phyloP scores from a whole-genome alignment of 1,140 invertebrate species.

The Hycleus phaleratus region DNA sequence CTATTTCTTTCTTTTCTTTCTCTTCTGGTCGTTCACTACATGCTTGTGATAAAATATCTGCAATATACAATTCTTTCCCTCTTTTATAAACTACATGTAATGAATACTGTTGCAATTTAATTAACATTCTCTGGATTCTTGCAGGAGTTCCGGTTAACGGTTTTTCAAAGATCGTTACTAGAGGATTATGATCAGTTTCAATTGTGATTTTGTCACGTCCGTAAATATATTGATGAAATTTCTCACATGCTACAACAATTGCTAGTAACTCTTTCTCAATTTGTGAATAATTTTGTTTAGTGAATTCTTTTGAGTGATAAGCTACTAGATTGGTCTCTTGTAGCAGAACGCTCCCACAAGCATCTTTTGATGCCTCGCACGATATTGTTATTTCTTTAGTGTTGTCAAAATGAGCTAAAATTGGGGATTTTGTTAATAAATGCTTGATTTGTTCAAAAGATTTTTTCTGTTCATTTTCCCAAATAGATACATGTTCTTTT shows the following conservation, averaged over 20 bases:
- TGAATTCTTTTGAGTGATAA: no score
- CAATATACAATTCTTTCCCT: not conserved
- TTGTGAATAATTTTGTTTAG: constrained; percentile 35
- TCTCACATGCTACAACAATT: constrained; percentile 25
- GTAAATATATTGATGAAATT: constrained; percentile 34
- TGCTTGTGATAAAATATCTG: not conserved
- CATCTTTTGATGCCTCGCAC: constrained; percentile 33
- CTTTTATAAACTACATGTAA: not conserved
- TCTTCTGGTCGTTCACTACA: not conserved
- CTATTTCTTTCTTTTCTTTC: not conserved
- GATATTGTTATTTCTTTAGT: constrained; percentile 25
- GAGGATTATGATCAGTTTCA: constrained; percentile 32
- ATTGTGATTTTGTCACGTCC: constrained; percentile 19
- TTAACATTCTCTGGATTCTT: constrained; percentile 26
- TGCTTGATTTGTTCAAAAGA: constrained; percentile 27
- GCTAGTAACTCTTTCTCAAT: constrained; percentile 41
- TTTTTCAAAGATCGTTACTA: constrained; percentile 29
- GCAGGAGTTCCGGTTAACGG: constrained; percentile 16
- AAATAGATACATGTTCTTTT: constrained; percentile 24
- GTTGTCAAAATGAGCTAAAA: constrained; percentile 29
- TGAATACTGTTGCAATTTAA: constrained; percentile 29
- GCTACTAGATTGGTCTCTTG: constrained; percentile 36
- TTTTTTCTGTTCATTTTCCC: constrained; percentile 19
- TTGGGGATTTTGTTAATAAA: constrained; percentile 18
- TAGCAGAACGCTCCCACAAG: constrained; percentile 33